phyloP scores from a whole-genome alignment of 1,140 invertebrate species.

The Neocloeon triangulifer region DNA sequence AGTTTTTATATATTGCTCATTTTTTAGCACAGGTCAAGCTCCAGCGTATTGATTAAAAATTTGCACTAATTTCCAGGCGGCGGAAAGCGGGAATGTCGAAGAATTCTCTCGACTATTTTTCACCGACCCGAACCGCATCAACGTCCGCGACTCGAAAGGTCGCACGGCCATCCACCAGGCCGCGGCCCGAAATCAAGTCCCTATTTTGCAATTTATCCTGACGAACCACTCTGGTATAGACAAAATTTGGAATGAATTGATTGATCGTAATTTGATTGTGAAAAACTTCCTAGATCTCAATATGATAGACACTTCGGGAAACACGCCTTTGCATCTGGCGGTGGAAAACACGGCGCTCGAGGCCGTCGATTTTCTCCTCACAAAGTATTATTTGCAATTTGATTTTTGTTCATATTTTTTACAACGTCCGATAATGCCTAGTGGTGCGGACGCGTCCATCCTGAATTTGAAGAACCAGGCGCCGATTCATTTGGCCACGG shows the following conservation, averaged over 20 bases:
- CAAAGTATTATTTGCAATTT: constrained; percentile 30
- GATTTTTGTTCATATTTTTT: not conserved
- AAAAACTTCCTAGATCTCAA: constrained; percentile 71
- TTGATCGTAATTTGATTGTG: too few species aligned
- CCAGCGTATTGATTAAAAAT: too few species aligned
- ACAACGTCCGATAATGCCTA: constrained; percentile 12
- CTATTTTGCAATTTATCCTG: constrained; percentile 50
- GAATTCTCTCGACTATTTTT: constrained; percentile 48
- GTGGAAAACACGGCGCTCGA: constrained; percentile 45
- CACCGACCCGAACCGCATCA: constrained; percentile 38
- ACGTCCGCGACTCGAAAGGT: constrained; percentile 42
- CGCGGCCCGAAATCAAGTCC: constrained; percentile 42
- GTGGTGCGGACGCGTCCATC: constrained; percentile 39
- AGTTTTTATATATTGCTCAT: too few species aligned
- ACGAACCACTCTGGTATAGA: constrained; percentile 49
- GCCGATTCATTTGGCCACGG: constrained; percentile 52
- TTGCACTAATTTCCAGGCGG: constrained; percentile 48
- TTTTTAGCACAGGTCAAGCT: too few species aligned
- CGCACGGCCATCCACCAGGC: constrained; percentile 55
- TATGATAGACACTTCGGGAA: constrained; percentile 42
- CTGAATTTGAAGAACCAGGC: constrained; percentile 55
- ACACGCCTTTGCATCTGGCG: constrained; percentile 62
- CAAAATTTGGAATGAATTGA: too few species aligned
- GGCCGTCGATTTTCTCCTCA: constrained; percentile 43
- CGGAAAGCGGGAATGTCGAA: constrained; percentile 55